These are phyloP conservation scores for Drosophila busckii DNA, from an alignment of 1,140 invertebrate species.

Conservation along the genomic window DNA sequence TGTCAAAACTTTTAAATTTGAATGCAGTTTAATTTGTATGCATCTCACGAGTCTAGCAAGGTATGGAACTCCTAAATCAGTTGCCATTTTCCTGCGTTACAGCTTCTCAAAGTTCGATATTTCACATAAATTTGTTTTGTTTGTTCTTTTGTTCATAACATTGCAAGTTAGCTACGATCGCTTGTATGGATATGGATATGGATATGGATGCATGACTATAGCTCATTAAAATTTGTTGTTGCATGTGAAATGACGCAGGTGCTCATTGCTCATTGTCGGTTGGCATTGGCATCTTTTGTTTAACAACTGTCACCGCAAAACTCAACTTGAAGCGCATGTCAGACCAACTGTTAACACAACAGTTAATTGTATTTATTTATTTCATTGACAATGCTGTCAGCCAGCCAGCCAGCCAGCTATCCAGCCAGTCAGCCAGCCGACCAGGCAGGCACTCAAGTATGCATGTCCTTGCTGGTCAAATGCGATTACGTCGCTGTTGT, in stretches of 20 bases:
- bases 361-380: conserved; percentile 65
- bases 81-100: too few relatives aligned
- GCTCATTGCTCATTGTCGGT: conserved; percentile 1
- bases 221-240: too few relatives aligned
- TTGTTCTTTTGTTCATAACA: too few relatives aligned
- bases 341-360: conserved; percentile 22
- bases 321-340: conserved; percentile 39
- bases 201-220: too few relatives aligned
- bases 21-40: too few relatives aligned
- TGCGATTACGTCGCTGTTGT: conserved; percentile 54
- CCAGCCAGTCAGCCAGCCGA: conserved; percentile 43
- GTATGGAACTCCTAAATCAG: too few relatives aligned
- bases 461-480: conserved; percentile 34
- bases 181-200: too few relatives aligned
- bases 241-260: background rate
- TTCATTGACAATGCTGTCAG: conserved; percentile 42
- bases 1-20: conserved; percentile 4
- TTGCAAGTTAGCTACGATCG: too few relatives aligned
- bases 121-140: too few relatives aligned
- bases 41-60: too few relatives aligned
- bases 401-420: conserved; percentile 42
- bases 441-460: conserved; percentile 33
- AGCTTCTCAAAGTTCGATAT: too few relatives aligned
- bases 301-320: conserved; percentile 20
- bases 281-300: conserved; percentile 14